These are phyloP conservation scores for Mechanitis mazaeus DNA, from an alignment of 2,888 invertebrate species.

Conservation along the genomic window DNA sequence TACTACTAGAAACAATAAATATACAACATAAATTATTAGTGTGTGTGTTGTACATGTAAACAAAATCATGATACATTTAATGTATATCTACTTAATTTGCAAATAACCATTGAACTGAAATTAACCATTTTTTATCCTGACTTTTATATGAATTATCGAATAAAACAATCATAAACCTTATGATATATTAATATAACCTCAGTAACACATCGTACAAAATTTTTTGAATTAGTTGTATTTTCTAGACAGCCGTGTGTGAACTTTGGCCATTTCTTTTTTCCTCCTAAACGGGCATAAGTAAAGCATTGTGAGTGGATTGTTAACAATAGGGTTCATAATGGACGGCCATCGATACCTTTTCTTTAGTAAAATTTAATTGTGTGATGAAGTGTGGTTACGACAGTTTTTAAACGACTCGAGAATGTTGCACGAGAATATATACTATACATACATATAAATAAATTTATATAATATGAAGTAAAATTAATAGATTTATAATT, in stretches of 20 bases:
- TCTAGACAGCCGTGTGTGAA: conserved; percentile 35
- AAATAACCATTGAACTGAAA: too few relatives aligned
- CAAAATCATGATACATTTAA: too few relatives aligned
- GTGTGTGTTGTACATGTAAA: too few relatives aligned
- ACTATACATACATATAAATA: too few relatives aligned
- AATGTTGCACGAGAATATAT: conserved; percentile 20
- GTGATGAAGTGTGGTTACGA: conserved; percentile 75
- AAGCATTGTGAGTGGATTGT: conserved; percentile 68
- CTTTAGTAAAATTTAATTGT: conserved; percentile 73
- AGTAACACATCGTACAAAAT: conserved; percentile 7
- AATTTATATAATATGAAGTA: too few relatives aligned
- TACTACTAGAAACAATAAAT: background rate
- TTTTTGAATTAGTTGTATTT: conserved; percentile 7
- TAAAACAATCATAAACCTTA: too few relatives aligned
- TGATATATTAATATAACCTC: background rate
- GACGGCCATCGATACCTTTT: conserved; percentile 72
- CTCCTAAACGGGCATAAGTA: conserved; percentile 72
- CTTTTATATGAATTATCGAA: too few relatives aligned
- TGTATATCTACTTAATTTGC: too few relatives aligned
- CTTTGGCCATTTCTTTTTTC: conserved; percentile 69
- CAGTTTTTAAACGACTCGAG: conserved; percentile 44
- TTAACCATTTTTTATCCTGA: too few relatives aligned
- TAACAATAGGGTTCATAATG: conserved; percentile 73
- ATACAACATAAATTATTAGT: background rate
- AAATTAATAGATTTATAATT: too few relatives aligned